A percentile compares a stretch with the other conserved stretches of the same genome.
Evolutionary conservation across 2,113 vertebrate genomes (phyloP).

Genomic region (Dipodomys merriami): DNA sequence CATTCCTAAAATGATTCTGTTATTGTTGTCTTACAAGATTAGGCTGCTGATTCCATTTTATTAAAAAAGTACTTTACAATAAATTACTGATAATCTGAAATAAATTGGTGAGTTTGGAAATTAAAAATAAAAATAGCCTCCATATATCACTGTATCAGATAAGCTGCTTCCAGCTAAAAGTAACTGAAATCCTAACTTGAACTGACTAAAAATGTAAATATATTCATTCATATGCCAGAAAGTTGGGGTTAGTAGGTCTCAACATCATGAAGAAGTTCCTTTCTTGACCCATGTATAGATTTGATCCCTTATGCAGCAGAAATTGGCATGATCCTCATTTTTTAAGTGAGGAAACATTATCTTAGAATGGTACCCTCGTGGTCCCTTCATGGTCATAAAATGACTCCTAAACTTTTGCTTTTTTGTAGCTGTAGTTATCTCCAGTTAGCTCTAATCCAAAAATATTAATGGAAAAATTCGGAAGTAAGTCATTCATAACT

Average conservation of each 20-base stretch:
- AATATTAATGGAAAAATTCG: neutral
- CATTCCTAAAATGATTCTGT: conserved; percentile 68
- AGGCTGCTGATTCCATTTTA: conserved; percentile 72
- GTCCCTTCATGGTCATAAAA: neutral
- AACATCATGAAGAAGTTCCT: neutral
- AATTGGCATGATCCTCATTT: neutral
- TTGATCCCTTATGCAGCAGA: neutral
- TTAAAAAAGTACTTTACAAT: conserved; percentile 72
- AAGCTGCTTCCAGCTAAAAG: conserved; percentile 62
- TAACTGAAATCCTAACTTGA: conserved; percentile 68
- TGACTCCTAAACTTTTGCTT: neutral
- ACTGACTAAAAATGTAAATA: conserved; percentile 14
- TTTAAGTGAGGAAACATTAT: neutral
- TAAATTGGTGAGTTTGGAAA: conserved; percentile 68
- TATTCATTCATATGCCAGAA: conserved; percentile 51
- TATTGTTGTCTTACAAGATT: conserved; percentile 72
- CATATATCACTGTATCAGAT: conserved; percentile 65
- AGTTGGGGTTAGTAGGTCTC: conserved; percentile 39
- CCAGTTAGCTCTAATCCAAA: neutral
- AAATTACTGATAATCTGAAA: conserved; percentile 71
- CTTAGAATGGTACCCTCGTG: neutral
- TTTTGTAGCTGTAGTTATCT: neutral
- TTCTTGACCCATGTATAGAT: conserved; percentile 13
- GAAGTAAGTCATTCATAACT: neutral
- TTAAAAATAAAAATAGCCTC: conserved; percentile 74